phyloP scores from a whole-genome alignment of 37 sponge, comb jelly and placozoan genomes.

The Spongia lamella region DNA sequence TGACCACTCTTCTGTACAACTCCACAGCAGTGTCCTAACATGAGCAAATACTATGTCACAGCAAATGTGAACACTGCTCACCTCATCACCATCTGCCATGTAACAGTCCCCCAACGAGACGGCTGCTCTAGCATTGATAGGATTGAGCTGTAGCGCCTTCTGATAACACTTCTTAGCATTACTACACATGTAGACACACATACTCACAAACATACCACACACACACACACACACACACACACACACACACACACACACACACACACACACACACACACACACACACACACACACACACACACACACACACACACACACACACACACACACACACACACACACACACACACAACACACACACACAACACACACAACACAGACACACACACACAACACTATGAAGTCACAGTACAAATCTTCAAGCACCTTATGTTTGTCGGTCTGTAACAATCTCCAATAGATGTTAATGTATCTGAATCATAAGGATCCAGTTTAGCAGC shows the following conservation, averaged over 20 bases:
- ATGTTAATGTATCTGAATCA: constrained; percentile 45
- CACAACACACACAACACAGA: no score
- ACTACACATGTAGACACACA: no score
- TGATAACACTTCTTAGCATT: constrained; percentile 69
- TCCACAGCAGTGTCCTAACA: constrained; percentile 20
- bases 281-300: no score
- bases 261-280: no score
- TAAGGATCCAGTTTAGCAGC: constrained; percentile 72
- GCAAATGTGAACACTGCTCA: constrained; percentile 4
- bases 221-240: no score
- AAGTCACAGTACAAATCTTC: no score
- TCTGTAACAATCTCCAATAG: constrained; percentile 73
- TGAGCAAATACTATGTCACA: not conserved
- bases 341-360: no score
- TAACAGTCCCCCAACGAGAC: constrained; percentile 47
- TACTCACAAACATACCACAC: no score
- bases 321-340: no score
- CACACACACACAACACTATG: not conserved
- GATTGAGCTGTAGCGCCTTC: constrained; percentile 58
- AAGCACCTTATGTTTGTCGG: no score
- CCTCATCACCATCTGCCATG: constrained; percentile 40
- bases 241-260: no score
- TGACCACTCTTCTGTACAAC: not conserved
- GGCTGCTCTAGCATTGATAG: constrained; percentile 39
- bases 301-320: no score